phyloP scores from a whole-genome alignment of 2,888 invertebrate genomes.

The Automeris io region DNA sequence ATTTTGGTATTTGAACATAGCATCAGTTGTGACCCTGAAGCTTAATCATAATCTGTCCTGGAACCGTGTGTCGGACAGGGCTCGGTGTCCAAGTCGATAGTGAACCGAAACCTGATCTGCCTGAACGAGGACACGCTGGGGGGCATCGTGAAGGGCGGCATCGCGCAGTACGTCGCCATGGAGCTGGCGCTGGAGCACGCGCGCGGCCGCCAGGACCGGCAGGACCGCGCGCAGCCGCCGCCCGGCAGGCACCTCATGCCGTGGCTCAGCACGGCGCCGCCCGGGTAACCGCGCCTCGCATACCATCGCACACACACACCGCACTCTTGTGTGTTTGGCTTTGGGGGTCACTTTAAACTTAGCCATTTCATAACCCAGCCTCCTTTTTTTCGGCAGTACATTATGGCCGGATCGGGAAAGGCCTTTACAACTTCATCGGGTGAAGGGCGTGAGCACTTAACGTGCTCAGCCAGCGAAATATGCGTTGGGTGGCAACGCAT shows the following conservation, averaged over 20 bases:
- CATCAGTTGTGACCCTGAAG: too few species aligned
- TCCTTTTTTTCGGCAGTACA: too few species aligned
- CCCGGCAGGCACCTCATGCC: conserved; percentile 77
- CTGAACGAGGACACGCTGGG: conserved; percentile 97
- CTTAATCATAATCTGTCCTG: too few species aligned
- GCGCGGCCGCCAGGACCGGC: conserved; percentile 80
- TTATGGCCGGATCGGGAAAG: too few species aligned
- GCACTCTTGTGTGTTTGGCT: background rate
- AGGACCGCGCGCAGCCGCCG: conserved; percentile 30
- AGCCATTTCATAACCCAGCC: too few species aligned
- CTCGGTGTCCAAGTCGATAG: conserved; percentile 68
- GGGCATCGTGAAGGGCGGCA: conserved; percentile 95
- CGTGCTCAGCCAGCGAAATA: too few species aligned
- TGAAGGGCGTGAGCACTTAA: too few species aligned
- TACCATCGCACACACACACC: background rate
- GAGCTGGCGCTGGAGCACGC: conserved; percentile 94
- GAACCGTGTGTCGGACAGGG: conserved; percentile 52
- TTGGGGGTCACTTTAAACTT: background rate
- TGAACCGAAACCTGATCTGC: conserved; percentile 77
- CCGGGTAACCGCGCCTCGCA: conserved; percentile 36
- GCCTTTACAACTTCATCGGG: too few species aligned
- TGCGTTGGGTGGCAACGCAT: too few species aligned
- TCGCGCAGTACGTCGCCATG: conserved; percentile 94
- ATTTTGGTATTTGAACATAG: too few species aligned
- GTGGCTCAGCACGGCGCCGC: conserved; percentile 81